These are phyloP conservation scores for Pseudocheirus occidentalis DNA, from an alignment of 2,797 vertebrate species.

Conservation along the genomic window DNA sequence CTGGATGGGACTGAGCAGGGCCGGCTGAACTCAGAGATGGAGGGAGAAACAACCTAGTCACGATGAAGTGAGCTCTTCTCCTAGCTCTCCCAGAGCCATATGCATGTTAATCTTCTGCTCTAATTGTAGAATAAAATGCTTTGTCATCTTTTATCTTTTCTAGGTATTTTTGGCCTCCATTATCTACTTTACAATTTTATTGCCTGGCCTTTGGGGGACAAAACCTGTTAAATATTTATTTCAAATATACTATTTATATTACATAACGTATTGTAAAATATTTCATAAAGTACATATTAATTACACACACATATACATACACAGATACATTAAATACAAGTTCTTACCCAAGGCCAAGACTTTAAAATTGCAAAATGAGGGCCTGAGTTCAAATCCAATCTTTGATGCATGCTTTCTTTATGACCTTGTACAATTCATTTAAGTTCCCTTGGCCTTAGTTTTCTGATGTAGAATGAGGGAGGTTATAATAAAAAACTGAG, in stretches of 20 bases:
- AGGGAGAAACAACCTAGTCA: rapidly evolving
- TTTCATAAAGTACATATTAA: not conserved
- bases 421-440: not conserved
- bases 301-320: not conserved
- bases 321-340: not conserved
- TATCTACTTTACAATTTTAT: not conserved
- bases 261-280: not conserved
- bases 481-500: not conserved
- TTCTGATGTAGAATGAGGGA: no score
- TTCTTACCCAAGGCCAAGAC: not conserved
- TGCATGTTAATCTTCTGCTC: no score
- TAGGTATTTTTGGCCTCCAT: not conserved
- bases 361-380: not conserved
- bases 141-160: not conserved
- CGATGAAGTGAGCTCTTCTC: rapidly evolving
- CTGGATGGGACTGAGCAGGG: not conserved
- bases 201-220: not conserved
- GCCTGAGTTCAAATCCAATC: not conserved
- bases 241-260: not conserved
- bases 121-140: not conserved
- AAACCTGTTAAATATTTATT: not conserved
- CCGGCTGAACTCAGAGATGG: no score
- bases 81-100: rapidly evolving
- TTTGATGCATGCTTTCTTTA: not conserved
- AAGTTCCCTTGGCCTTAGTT: not conserved